These are phyloP conservation scores for Cybosia mesomella DNA, from an alignment of 2,888 invertebrate genomes.

Conservation along the genomic window DNA sequence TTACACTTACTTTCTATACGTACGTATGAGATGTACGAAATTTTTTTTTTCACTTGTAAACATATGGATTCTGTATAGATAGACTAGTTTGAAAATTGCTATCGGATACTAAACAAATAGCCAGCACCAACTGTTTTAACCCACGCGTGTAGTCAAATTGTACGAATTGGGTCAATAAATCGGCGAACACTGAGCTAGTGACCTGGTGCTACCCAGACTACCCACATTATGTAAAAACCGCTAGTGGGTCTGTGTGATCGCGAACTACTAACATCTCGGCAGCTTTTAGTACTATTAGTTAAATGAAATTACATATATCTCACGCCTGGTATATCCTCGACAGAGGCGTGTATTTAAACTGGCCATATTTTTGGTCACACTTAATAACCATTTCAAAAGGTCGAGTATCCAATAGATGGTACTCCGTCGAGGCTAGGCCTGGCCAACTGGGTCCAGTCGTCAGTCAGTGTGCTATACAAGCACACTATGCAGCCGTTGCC, in stretches of 20 bases:
- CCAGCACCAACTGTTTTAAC: conserved; percentile 37
- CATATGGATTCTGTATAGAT: neutral
- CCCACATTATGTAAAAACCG: conserved; percentile 27
- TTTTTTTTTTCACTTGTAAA: neutral
- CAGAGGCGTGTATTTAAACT: neutral
- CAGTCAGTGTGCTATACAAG: no score
- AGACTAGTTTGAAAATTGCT: conserved; percentile 1
- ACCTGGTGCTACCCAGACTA: conserved; percentile 41
- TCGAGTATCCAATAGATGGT: no score
- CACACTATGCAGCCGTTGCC: neutral
- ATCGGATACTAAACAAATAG: conserved; percentile 23
- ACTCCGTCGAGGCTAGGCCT: no score
- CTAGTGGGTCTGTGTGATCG: neutral
- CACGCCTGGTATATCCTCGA: neutral
- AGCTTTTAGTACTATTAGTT: neutral
- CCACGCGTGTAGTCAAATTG: conserved; percentile 39
- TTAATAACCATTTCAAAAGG: no score
- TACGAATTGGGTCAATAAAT: conserved; percentile 40
- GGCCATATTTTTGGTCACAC: neutral
- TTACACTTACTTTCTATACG: no score
- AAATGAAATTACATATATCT: no score
- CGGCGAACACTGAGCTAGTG: conserved; percentile 39
- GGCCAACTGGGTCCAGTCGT: no score
- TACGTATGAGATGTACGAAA: no score
- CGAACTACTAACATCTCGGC: neutral